Evolutionary conservation across 1,140 invertebrate genomes (phyloP), one percentile per base, ranked within the genome.

Genomic region (Ceratina australensis): DNA sequence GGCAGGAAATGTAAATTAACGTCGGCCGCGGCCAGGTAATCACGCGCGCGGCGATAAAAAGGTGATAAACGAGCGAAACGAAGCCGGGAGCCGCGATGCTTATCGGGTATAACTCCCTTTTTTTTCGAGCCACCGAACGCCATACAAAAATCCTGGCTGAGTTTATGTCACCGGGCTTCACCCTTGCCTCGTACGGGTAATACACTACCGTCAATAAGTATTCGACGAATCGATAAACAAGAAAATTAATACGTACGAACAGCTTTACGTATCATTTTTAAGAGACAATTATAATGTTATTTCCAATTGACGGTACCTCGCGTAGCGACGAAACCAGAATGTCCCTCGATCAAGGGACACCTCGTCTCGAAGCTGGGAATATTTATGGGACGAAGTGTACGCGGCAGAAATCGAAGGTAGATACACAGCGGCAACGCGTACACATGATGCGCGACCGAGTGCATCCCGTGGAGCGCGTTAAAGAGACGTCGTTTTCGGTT

Each of bases 1-100:
- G 72, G 52, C 72, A 81, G 86, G 79, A 88, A 87, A 86, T 87
- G 85, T 83, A 86, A 86, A 86, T 86, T 86, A 86, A 82, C 85
- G 79, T 85, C 72, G 52, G 77, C 81, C 74, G 79, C 72, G 73
- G 49, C 69, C 84, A 83, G 85, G 85, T 84, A 86, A 86, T 86
- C 85, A 86, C 84, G 85, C 60, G 85, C 60, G 76, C 16, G 57
- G 33, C 76, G 85, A 86, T 86, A 86, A 86, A 86, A 86, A 82
- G 67, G 85, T 87, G 85, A 86, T 86, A 84, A 87, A 87, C 78
- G 72, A 86, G 75, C 79, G 64, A 61, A 65, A 57, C 64, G 63
- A 59, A 68, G 52, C 74, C 71, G 68, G 65, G 75, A 68, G 72
- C 59, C 79, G 71, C 79, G 87, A 84, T 86, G 65, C 74, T 81